Base-by-base conservation (phyloP, 2,113 vertebrate species). In the Chamaetylas fuelleborni region DNA sequence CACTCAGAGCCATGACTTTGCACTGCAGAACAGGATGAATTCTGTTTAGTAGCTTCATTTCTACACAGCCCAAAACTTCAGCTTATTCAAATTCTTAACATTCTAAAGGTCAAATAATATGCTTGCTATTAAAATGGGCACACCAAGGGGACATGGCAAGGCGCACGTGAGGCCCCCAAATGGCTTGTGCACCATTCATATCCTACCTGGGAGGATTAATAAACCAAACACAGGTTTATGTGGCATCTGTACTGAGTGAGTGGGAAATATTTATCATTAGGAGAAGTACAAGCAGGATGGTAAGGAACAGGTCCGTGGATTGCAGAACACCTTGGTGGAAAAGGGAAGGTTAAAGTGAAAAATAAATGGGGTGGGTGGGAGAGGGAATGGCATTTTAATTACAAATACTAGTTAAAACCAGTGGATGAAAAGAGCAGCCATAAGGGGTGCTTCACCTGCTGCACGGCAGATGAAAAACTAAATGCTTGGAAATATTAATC, bases 151-250 rank as follows among this genome's bases (percentile, higher is more conserved):
- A 66, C 20, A 12, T 2, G 43, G 12, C 24, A 61, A 36, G 38
- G 80, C 1, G 1, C 6, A 17, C 40, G 4, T 1, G 0, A 4
- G 34, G 28, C 65, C 34, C 57, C 15, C 50, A 54, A 51, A 57
- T 13, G 45, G 65, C 42, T 62, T 28, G 18, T 16, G 22, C 43
- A 28, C 51, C 28, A 14, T 54, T 64, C 43, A 61, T 11, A 53
- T 60, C 48, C 65, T 50, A 18, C 18, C 74, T 47, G 10, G 45
- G 78, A 72, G 50, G 34, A 50, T 43, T 70, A 62, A 43, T 26
- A 66, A 82, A 45, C 17, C 54, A 51, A 90, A 71, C 1, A 12
- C 5, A 33, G 25, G 14, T 7, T 70, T 84, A 56, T 1, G 5
- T 50, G 43, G 42, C 60, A 71, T 73, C 60, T 50, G 11, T 23